These are phyloP conservation scores for Drosophila nigricruria DNA, from an alignment of 2,888 invertebrate genomes.

Conservation along the genomic window DNA sequence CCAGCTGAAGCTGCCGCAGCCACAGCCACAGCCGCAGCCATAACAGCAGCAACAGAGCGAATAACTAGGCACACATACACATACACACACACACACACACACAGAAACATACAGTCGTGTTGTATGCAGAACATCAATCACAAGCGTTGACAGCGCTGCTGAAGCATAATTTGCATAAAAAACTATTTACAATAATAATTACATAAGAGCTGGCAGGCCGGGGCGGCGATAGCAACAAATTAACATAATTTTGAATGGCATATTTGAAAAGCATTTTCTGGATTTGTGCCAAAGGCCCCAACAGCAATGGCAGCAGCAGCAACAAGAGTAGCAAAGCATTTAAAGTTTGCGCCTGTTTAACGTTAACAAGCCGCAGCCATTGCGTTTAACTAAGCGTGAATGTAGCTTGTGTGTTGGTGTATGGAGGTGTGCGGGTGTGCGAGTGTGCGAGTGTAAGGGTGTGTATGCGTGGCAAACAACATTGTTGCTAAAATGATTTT, in stretches of 20 bases:
- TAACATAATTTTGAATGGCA: constrained; percentile 75
- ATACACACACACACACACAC: not conserved
- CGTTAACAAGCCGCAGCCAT: constrained; percentile 72
- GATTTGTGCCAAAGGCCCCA: constrained; percentile 34
- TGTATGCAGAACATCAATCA: constrained; percentile 65
- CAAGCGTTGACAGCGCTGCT: constrained; percentile 59
- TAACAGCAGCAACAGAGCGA: constrained; percentile 18
- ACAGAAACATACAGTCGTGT: not conserved
- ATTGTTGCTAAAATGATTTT: constrained; percentile 77
- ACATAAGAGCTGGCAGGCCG: constrained; percentile 36
- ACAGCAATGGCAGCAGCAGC: not conserved
- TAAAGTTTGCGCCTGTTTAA: constrained; percentile 68
- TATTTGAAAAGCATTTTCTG: constrained; percentile 48
- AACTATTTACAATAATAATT: constrained; percentile 79
- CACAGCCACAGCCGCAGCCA: not conserved
- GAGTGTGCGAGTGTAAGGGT: constrained; percentile 5
- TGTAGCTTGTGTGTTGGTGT: constrained; percentile 48
- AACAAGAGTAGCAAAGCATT: constrained; percentile 10
- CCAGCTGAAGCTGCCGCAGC: constrained; percentile 24
- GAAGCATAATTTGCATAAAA: constrained; percentile 69
- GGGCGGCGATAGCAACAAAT: constrained; percentile 30
- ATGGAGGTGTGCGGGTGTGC: constrained; percentile 17
- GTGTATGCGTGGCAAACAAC: constrained; percentile 44
- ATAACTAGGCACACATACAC: constrained; percentile 4
- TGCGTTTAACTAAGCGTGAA: constrained; percentile 75